Percentiles rank a stretch among this genome's conserved stretches.
phyloP scores from a whole-genome alignment of 1,140 invertebrate genomes.

The Brachionus sp. region DNA sequence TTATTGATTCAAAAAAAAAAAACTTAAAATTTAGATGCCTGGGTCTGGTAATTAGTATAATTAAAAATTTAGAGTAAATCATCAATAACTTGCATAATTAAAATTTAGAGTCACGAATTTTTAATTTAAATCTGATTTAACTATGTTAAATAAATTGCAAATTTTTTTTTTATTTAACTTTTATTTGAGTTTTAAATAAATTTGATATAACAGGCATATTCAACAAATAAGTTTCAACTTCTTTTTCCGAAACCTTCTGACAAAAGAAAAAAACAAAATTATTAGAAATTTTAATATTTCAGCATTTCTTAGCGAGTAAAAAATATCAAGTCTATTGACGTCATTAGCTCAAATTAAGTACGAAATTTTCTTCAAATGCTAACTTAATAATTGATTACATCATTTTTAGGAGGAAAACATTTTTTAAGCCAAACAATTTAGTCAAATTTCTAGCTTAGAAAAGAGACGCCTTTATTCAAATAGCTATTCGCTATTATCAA shows the following conservation, averaged over 20 bases:
- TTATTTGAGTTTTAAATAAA: neutral
- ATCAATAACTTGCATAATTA: neutral
- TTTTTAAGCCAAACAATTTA: neutral
- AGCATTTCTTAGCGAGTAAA: neutral
- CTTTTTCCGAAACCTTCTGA: neutral
- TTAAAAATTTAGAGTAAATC: neutral
- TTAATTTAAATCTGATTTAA: neutral
- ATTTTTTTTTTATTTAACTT: neutral
- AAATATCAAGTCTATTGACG: neutral
- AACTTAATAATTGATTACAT: conserved; percentile 6
- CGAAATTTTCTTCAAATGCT: neutral
- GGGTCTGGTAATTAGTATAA: neutral
- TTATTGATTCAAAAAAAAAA: too few relatives aligned
- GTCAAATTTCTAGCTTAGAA: neutral
- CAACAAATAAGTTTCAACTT: neutral
- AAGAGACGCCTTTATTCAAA: neutral
- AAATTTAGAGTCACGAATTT: neutral
- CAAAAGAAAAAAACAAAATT: neutral
- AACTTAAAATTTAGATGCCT: neutral
- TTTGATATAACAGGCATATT: neutral
- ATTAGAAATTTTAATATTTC: neutral
- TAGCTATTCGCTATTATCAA: neutral
- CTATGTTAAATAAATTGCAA: neutral
- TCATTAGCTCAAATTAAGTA: neutral
- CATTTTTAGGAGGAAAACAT: neutral